Base-by-base conservation (phyloP, 2,797 vertebrate species). In the Megaceryle alcyon region DNA sequence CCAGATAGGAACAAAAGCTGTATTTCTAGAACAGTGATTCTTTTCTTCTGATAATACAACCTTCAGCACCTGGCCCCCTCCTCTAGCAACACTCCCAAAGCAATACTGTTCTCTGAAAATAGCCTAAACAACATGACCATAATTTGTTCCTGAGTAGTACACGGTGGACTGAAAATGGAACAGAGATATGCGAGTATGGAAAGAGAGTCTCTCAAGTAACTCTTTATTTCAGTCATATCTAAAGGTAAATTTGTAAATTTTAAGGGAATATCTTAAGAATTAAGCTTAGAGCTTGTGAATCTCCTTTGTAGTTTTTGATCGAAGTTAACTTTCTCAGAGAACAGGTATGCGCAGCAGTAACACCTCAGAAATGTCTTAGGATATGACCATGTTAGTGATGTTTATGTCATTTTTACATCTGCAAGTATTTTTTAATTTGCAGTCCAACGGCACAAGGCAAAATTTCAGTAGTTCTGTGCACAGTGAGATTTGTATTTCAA, bases 401-500 rank as follows among this genome's bases (percentile, higher is more conserved):
- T 90, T 86, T 71, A 44, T 33, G 15, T 64, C 46, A 68, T 66
- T 88, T 89, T 65, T 59, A 48, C 25, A 82, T 63, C 59, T 79
- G 54, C 39, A 86, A 68, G n/a, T 79, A 60, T 57, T 77, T 63
- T 57, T 80, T 63, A 29, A 82, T 77, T 70, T 77, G 35, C 56
- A 80, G 70, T 77, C 64, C 56, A 79, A 72, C 51, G 63, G 19
- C 65, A 72, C 37, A 53, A 60, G 81, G 46, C 35, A 70, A 76
- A 51, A 76, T 31, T 82, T 94, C 95, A 94, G 93, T 80, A 94
- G 96, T 77, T 94, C 83, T 51, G 66, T 59, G 66, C 85, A 87
- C 72, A 60, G 60, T 53, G 39, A 80, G 71, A 88, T 8, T 25
- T 25, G 73, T 53, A 60, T 49, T 94, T 85, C 93, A 93, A 3